Percentiles rank a stretch among this genome's conserved stretches.
These are phyloP conservation scores for Semotilus atromaculatus DNA, from an alignment of 2,797 vertebrate genomes.

Conservation along the genomic window DNA sequence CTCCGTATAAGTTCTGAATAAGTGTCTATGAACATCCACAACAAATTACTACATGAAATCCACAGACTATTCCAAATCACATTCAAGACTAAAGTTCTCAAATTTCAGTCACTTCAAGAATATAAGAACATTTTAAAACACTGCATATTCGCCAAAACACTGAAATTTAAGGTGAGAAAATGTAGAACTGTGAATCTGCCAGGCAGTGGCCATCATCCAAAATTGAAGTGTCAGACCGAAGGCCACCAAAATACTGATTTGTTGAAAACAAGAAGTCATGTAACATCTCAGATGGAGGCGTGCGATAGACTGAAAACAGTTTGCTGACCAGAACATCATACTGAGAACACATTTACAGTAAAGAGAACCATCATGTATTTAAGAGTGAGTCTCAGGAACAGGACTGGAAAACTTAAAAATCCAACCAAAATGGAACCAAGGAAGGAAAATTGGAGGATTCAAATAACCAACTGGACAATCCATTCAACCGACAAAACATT, in stretches of 20 bases:
- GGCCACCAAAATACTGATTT: constrained; percentile 11
- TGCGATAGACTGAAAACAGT: constrained; percentile 20
- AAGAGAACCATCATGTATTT: neutral
- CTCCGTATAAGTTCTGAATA: neutral
- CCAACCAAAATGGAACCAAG: neutral
- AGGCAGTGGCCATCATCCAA: constrained; percentile 20
- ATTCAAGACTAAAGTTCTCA: neutral
- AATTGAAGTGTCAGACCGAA: constrained; percentile 14
- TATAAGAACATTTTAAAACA: neutral
- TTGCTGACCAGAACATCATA: neutral
- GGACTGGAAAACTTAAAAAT: neutral
- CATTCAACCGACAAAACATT: neutral
- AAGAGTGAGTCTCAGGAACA: neutral
- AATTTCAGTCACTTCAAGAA: neutral
- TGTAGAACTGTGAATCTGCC: constrained; percentile 12
- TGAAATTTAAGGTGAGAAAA: constrained; percentile 20
- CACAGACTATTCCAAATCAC: neutral
- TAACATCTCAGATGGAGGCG: constrained; percentile 30
- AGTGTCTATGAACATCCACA: neutral
- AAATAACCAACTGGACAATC: constrained; percentile 1
- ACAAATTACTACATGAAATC: neutral
- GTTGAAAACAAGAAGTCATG: constrained; percentile 10
- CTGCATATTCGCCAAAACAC: neutral
- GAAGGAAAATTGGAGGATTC: neutral
- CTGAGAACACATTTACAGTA: neutral